Percentiles rank a stretch among this genome's conserved stretches.
phyloP scores from a whole-genome alignment of 2,888 invertebrate species.

The Standfussiana lucernea region DNA sequence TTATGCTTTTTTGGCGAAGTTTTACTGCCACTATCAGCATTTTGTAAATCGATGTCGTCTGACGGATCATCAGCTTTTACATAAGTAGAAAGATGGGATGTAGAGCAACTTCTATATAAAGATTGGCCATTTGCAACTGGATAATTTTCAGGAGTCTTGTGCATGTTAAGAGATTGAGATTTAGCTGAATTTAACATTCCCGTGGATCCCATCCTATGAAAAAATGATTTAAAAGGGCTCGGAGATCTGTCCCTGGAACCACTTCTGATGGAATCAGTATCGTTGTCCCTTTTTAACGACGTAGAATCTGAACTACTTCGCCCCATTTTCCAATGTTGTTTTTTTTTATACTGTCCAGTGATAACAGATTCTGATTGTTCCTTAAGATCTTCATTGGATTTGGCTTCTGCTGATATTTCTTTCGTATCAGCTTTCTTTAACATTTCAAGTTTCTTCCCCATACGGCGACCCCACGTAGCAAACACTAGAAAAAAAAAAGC shows the following conservation, averaged over 20 bases:
- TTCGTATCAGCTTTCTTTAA: conserved; percentile 92
- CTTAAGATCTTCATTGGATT: conserved; percentile 77
- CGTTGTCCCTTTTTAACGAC: conserved; percentile 86
- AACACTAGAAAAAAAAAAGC: conserved; percentile 90
- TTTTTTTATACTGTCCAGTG: conserved; percentile 89
- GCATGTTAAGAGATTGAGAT: conserved; percentile 85
- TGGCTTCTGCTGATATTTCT: conserved; percentile 86
- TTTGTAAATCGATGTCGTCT: conserved; percentile 93
- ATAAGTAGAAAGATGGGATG: conserved; percentile 94
- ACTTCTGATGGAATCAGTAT: conserved; percentile 87
- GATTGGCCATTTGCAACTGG: conserved; percentile 86
- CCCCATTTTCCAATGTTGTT: conserved; percentile 91
- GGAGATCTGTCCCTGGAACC: conserved; percentile 90
- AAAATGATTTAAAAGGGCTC: conserved; percentile 93
- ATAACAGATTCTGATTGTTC: conserved; percentile 81
- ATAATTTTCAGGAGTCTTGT: conserved; percentile 82
- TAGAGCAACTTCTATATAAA: conserved; percentile 94
- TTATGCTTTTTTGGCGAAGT: conserved; percentile 82
- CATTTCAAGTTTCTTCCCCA: conserved; percentile 94
- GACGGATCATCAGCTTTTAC: conserved; percentile 95
- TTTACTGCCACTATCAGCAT: conserved; percentile 83
- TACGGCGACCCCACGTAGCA: conserved; percentile 94
- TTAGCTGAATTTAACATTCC: conserved; percentile 93
- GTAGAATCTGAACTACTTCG: conserved; percentile 88
- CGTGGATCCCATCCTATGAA: conserved; percentile 94